Evolutionary conservation across 2,888 invertebrate genomes (phyloP).

Genomic region (Eledona agricola): DNA sequence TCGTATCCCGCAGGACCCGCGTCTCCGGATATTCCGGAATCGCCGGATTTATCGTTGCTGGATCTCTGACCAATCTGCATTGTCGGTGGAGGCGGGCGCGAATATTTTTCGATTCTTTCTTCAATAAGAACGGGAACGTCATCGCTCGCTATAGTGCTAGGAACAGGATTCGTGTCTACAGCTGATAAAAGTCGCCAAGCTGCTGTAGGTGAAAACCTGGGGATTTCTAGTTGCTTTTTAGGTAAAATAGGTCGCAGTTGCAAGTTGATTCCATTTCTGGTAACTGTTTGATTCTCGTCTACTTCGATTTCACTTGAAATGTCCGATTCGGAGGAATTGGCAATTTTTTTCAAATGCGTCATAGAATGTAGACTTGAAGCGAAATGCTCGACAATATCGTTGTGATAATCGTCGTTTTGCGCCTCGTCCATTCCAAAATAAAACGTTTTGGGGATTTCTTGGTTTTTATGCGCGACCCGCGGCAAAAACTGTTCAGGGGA

Average conservation of each 20-base stretch:
- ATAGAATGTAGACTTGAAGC: conserved; percentile 44
- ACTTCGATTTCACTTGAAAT: conserved; percentile 66
- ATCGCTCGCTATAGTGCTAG: conserved; percentile 52
- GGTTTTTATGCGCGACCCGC: conserved; percentile 50
- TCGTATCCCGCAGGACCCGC: conserved; percentile 69
- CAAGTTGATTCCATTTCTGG: conserved; percentile 71
- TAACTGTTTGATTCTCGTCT: conserved; percentile 52
- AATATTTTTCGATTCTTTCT: conserved; percentile 66
- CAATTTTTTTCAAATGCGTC: conserved; percentile 41
- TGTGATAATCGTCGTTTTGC: conserved; percentile 32
- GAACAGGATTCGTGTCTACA: conserved; percentile 64
- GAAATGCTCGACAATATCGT: conserved; percentile 44
- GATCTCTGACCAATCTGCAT: conserved; percentile 64
- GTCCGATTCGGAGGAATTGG: conserved; percentile 67
- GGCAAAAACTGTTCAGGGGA: conserved; percentile 70
- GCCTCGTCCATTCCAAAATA: conserved; percentile 82
- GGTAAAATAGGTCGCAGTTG: conserved; percentile 81
- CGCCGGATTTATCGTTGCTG: conserved; percentile 78
- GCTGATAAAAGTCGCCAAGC: conserved; percentile 81
- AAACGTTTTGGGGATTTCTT: conserved; percentile 68
- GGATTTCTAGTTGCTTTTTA: conserved; percentile 78
- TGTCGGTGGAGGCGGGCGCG: conserved; percentile 64
- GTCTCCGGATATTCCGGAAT: conserved; percentile 86
- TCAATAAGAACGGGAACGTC: conserved; percentile 62
- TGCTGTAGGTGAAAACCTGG: conserved; percentile 82